Percentiles rank a stretch among this genome's conserved stretches.
Evolutionary conservation across 2,797 vertebrate genomes (phyloP).

Genomic region (Pristis pectinata): DNA sequence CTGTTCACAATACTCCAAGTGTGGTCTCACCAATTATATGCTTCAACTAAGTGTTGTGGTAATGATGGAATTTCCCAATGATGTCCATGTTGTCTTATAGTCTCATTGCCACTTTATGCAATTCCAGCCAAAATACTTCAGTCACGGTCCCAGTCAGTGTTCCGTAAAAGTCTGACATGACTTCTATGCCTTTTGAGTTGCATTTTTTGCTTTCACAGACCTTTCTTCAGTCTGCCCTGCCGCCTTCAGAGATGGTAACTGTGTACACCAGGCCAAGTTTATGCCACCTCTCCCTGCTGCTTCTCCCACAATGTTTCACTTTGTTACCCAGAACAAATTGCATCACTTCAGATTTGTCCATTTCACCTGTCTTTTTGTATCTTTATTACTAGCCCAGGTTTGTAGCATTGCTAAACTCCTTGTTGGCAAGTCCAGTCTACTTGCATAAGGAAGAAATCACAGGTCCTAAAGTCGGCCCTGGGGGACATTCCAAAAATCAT

Average conservation of each 20-base stretch:
- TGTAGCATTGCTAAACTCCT: no score
- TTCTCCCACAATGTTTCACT: no score
- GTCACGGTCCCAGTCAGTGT: no score
- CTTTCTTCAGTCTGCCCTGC: neutral
- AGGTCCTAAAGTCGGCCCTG: neutral
- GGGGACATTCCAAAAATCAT: neutral
- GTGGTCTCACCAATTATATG: no score
- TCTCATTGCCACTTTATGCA: neutral
- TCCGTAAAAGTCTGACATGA: no score
- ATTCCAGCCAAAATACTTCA: neutral
- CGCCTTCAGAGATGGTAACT: neutral
- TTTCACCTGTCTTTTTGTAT: neutral
- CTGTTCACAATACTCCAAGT: no score
- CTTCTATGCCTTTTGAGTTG: no score
- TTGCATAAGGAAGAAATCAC: neutral
- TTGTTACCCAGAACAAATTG: neutral
- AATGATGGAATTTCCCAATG: neutral
- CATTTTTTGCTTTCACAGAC: neutral
- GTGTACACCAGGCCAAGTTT: no score
- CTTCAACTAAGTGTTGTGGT: no score
- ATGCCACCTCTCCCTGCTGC: no score
- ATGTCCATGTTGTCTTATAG: no score
- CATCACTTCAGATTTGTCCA: neutral
- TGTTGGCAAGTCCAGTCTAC: neutral
- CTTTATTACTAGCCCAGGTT: neutral